Evolutionary conservation across 2,888 invertebrate genomes (phyloP), one percentile per base, ranked within the genome.

Genomic region (Yponomeuta plumbellus): DNA sequence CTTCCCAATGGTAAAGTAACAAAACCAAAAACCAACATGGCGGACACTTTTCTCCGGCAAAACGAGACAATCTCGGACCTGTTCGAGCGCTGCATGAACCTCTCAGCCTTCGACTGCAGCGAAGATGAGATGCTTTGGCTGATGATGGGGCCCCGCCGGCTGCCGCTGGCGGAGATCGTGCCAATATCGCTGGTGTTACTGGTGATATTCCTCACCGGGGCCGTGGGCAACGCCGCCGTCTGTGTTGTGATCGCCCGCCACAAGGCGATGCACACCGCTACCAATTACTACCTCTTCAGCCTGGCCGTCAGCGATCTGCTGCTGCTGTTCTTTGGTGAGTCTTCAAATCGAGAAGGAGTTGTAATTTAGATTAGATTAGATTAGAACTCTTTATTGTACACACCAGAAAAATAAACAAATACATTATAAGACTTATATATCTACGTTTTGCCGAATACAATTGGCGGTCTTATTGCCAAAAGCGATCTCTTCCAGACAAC

Each of bases 261-360:
- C 77, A 92, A 94, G 0, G 93, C 95, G 10, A 95, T 98, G 95
- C 97, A 97, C 75, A 97, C 97, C 0, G 96, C 97, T 0, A 98
- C 98, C 0, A 98, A 98, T 80, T 98, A 96, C 80, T 98, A 98
- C 80, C 92, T 98, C 64, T 96, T 97, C 89, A 97, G 96, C 79
- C 87, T 97, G 84, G 97, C 98, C 21, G 88, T 97, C 20, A 97
- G 97, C 22, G 98, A 98, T 83, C 88, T 98, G 21, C 93, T 95
- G 65, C 92, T 97, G 70, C 89, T 98, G 17, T 79, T 96, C 5
- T 94, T 97, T 74, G 98, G 97, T 96, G 83, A 94, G 95, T 93
- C 26, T n/a, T 64, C 3, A 52, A 17, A 17, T 44, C n/a, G n/a
- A n/a, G n/a, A n/a, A n/a, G n/a, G n/a, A n/a, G n/a, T n/a, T n/a